Evolutionary conservation across 2,113 vertebrate genomes (phyloP).

Genomic region (Albula glossodonta): DNA sequence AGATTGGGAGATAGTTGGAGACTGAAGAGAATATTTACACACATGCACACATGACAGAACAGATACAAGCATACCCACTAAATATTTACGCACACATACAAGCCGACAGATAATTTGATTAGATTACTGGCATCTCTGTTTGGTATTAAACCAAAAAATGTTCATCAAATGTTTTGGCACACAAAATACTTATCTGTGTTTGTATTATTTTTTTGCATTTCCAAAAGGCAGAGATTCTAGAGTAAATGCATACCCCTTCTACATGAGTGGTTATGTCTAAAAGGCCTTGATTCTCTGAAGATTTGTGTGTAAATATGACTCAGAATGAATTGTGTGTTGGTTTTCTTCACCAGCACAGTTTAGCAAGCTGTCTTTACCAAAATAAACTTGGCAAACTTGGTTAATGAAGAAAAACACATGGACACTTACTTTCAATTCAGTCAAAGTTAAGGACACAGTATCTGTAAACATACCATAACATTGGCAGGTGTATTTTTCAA

Average conservation of each 20-base stretch:
- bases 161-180: background rate
- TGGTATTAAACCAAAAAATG: background rate
- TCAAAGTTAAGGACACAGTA: background rate
- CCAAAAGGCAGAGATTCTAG: background rate
- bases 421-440: constrained; percentile 43
- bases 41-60: background rate
- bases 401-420: constrained; percentile 49
- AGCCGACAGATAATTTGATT: background rate
- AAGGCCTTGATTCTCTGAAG: background rate
- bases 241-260: background rate
- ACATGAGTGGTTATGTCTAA: background rate
- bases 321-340: constrained; percentile 44
- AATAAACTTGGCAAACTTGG: constrained; percentile 9
- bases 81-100: background rate
- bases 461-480: background rate
- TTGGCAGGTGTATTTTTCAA: background rate
- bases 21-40: background rate
- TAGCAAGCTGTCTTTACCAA: background rate
- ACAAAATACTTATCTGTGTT: background rate
- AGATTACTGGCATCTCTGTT: background rate
- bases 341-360: constrained; percentile 16
- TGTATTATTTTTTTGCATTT: background rate
- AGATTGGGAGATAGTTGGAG: constrained; percentile 41
- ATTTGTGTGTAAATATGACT: background rate
- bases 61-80: background rate